Percentiles rank a stretch among this genome's conserved stretches.
Evolutionary conservation across 2,888 invertebrate species (phyloP).

Genomic region (Lithosia quadra): DNA sequence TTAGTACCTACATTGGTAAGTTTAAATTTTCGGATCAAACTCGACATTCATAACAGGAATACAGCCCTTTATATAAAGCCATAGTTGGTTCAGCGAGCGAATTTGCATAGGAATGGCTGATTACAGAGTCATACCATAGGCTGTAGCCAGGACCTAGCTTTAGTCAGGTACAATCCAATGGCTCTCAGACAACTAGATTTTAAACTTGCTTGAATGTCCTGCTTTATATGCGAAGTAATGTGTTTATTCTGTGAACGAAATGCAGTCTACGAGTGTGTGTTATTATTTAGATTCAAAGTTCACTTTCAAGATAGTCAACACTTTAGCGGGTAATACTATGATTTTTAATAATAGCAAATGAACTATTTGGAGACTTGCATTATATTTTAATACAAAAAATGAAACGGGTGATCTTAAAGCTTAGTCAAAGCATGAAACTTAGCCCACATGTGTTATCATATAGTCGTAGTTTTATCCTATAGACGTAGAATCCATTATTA

Average conservation of each 20-base stretch:
- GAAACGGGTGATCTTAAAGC: too few species aligned
- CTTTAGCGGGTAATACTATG: not conserved
- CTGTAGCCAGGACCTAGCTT: constrained; percentile 68
- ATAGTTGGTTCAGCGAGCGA: constrained; percentile 82
- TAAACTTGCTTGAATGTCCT: constrained; percentile 55
- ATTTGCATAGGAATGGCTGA: constrained; percentile 86
- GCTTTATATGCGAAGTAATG: constrained; percentile 49
- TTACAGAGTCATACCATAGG: constrained; percentile 81
- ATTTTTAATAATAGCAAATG: too few species aligned
- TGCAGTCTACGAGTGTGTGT: constrained; percentile 6
- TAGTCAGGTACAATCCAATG: constrained; percentile 56
- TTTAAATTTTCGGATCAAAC: constrained; percentile 41
- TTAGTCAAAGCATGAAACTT: too few species aligned
- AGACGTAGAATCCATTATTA: too few species aligned
- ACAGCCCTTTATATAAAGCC: constrained; percentile 75
- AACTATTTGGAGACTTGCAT: too few species aligned
- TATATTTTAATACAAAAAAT: too few species aligned
- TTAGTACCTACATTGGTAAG: not conserved
- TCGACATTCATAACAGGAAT: constrained; percentile 49
- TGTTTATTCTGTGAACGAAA: constrained; percentile 29
- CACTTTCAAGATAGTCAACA: not conserved
- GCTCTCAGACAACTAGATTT: constrained; percentile 58
- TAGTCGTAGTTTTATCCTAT: too few species aligned
- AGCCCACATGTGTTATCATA: too few species aligned
- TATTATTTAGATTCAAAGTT: not conserved